Conservation (phyloP, 2,888 invertebrate genomes). For the Coleophora flavipennella region DNA sequence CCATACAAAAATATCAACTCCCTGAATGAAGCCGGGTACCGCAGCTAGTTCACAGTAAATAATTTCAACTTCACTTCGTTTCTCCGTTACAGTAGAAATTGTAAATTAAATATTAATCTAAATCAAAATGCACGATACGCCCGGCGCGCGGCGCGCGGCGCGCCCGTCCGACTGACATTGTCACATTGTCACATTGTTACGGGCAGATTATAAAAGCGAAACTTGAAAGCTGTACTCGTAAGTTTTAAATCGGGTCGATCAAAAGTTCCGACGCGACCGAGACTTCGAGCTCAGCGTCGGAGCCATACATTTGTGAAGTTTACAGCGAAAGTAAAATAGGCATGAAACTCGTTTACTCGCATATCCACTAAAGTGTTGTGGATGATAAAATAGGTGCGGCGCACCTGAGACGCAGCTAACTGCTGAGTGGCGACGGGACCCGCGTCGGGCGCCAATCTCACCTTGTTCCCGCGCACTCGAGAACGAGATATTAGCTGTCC, state of each 20-base stretch:
- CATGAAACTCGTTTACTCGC: slow-evolving; percentile 46
- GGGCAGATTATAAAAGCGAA: slow-evolving; percentile 2
- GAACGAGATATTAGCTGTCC: slow-evolving; percentile 46
- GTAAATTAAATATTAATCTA: no score
- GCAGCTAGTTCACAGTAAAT: no score
- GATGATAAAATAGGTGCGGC: slow-evolving; percentile 50
- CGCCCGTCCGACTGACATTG: no score
- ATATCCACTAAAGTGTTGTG: slow-evolving; percentile 50
- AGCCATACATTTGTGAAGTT: slow-evolving; percentile 40
- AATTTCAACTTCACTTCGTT: no score
- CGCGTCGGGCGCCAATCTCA: slow-evolving; percentile 42
- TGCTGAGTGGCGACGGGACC: slow-evolving; percentile 30
- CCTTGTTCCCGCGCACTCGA: slow-evolving; percentile 40
- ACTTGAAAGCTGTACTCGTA: slow-evolving; percentile 7
- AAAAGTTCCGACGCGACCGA: slow-evolving; percentile 29
- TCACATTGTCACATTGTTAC: slow-evolving; percentile 7
- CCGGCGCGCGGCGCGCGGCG: no score
- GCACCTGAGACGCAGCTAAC: slow-evolving; percentile 53
- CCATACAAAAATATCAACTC: no score
- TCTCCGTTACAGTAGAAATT: no score
- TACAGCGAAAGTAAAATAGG: slow-evolving; percentile 44
- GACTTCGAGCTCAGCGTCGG: slow-evolving; percentile 23
- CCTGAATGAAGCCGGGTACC: no score
- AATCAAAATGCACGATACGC: no score
- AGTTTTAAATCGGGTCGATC: slow-evolving; percentile 9